Percentiles rank a stretch among this genome's conserved stretches.
These are phyloP conservation scores for Gnathonemus echidnorhynchus DNA, from an alignment of 2,113 vertebrate species.

Conservation along the genomic window DNA sequence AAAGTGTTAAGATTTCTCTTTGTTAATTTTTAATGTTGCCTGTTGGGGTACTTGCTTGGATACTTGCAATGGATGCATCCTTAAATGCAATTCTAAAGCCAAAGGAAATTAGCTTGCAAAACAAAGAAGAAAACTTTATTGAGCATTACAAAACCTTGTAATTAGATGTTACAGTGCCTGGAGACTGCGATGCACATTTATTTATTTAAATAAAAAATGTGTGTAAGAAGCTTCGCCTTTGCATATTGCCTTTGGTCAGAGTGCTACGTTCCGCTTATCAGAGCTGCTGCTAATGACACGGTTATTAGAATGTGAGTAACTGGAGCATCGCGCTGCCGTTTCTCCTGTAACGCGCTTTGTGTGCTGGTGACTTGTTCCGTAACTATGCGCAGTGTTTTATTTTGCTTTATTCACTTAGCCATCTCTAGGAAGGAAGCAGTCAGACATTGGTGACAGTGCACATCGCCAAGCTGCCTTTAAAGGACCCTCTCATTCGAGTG, in stretches of 20 bases:
- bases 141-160: background rate
- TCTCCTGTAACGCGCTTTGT: background rate
- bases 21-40: background rate
- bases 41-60: background rate
- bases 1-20: background rate
- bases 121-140: background rate
- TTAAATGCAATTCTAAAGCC: background rate
- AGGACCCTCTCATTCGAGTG: background rate
- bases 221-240: background rate
- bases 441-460: background rate
- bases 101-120: background rate
- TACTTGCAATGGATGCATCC: background rate
- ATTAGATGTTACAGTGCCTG: background rate
- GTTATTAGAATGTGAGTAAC: background rate
- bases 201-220: background rate
- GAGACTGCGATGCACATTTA: background rate
- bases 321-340: background rate
- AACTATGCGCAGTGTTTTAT: background rate
- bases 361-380: background rate
- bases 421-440: background rate
- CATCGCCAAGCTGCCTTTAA: background rate
- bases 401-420: background rate
- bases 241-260: background rate
- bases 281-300: background rate
- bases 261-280: background rate